Evolutionary conservation across 2,797 vertebrate genomes (phyloP), one percentile per base, ranked within the genome.

Genomic region (Merluccius polli): DNA sequence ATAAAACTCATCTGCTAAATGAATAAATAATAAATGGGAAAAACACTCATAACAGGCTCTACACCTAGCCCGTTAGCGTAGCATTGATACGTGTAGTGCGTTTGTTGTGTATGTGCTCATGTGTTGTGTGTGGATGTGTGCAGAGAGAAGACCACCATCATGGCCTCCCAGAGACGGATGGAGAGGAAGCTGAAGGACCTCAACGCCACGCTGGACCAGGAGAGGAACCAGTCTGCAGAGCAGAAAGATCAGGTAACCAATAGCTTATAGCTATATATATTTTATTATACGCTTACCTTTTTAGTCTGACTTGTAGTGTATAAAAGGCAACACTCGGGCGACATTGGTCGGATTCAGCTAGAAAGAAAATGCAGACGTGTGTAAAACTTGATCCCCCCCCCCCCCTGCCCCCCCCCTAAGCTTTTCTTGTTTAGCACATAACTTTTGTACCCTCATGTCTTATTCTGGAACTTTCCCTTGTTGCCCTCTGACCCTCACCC

Each of bases 111-210:
- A 63, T 27, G 52, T 27, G 59, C 52, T 59, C 52, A 59, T 27
- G 24, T 65, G 59, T 65, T 0, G 2, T 27, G 24, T 65, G 24
- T 13, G 59, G n/a, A 3, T 0, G 30, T 0, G n/a, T 6, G 4
- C 68, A 98, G 97, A 84, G 97, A 98, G 89, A 98, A 96, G 87
- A 87, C 77, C 1, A 83, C 89, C 15, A 87, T 98, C 80, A 92
- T 95, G 72, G 95, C 94, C 1, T 94, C 95, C 33, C 97, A 93
- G 87, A 94, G 95, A 71, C 96, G 97, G 73, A 87, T 93, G 75
- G 97, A 98, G 88, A 89, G 97, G 72, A 98, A 94, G 75, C 93
- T 99, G 44, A 99, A 98, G 86, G 97, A 99, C 13, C 86, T 98
- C 0, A 96, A 91, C 8, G 95, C 95, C 80, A 96, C 95, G 30